Percentiles rank a stretch among this genome's conserved stretches.
Conservation (phyloP, 2,113 vertebrate genomes). For the Lepidothrix coronata region DNA sequence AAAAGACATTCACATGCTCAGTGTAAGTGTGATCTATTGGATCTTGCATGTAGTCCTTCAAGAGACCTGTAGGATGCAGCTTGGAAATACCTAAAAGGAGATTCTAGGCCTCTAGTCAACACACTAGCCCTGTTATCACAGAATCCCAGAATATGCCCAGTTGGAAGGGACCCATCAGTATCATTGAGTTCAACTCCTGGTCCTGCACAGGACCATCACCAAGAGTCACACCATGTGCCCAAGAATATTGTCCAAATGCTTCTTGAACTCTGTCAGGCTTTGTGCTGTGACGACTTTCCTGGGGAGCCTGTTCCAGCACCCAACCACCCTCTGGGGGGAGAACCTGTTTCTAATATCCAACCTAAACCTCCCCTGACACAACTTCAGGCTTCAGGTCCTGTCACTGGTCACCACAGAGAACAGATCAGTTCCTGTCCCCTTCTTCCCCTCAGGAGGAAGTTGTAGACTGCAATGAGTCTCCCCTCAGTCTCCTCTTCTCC, state of each 20-base stretch:
- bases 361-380: neutral
- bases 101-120: neutral
- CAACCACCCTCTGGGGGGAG: neutral
- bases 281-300: neutral
- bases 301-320: neutral
- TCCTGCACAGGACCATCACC: neutral
- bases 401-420: neutral
- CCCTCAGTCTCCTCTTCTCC: neutral
- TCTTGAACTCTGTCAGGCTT: neutral
- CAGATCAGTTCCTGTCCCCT: neutral
- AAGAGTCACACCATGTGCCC: neutral
- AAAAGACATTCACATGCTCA: neutral
- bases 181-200: neutral
- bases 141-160: neutral
- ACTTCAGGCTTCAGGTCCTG: neutral
- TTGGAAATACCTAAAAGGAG: neutral
- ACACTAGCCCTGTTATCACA: neutral
- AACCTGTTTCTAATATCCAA: neutral
- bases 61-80: neutral
- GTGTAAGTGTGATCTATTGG: neutral
- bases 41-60: neutral
- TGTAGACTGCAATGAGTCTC: neutral
- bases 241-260: neutral
- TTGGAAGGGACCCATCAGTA: neutral
- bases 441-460: neutral